Evolutionary conservation across 2,797 vertebrate genomes (phyloP), one percentile per base, ranked within the genome.

Genomic region (Lithobates sylvaticus): DNA sequence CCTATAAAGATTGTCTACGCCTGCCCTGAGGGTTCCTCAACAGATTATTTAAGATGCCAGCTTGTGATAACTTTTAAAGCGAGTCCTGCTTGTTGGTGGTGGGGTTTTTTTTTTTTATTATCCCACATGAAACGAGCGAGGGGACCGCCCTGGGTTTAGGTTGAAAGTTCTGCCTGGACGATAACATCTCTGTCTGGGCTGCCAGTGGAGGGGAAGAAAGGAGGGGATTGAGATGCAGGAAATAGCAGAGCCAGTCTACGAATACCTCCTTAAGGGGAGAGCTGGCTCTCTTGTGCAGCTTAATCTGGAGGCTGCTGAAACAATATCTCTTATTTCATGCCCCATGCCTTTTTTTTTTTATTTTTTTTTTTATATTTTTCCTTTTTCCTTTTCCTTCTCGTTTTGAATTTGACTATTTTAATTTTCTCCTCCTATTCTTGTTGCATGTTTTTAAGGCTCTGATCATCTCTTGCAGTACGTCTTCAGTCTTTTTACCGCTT

Each of bases 171-270:
- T 89, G 88, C 87, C 81, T 92, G 89, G 83, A 89, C 90, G 93
- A 95, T 94, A 94, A 91, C 91, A 94, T 95, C 94, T 94, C 89
- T 91, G 93, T 92, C 94, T 92, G 87, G 91, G 90, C 88, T 68
- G 89, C 89, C 39, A 54, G 42, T n/a, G 5, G 88, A 90, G 77
- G 89, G 87, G 64, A 83, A 89, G 89, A 89, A 88, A 90, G 88
- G 75, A 70, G 68, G 29, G 69, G 47, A 54, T 89, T 32, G 83
- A 64, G 85, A 81, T 89, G 85, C 89, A 93, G 91, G 93, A 95
- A 94, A 90, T 94, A 89, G 92, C 84, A 89, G 81, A 26, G 88
- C 87, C 88, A 16, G 0, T 88, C 58, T 79, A 36, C 26, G 73
- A 87, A 88, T 21, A 32, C 88, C 83, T 85, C 75, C 70, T 88